A percentile compares a stretch with the other conserved stretches of the same genome.
phyloP scores from a whole-genome alignment of 1,140 invertebrate genomes.

The Aporrectodea caliginosa region DNA sequence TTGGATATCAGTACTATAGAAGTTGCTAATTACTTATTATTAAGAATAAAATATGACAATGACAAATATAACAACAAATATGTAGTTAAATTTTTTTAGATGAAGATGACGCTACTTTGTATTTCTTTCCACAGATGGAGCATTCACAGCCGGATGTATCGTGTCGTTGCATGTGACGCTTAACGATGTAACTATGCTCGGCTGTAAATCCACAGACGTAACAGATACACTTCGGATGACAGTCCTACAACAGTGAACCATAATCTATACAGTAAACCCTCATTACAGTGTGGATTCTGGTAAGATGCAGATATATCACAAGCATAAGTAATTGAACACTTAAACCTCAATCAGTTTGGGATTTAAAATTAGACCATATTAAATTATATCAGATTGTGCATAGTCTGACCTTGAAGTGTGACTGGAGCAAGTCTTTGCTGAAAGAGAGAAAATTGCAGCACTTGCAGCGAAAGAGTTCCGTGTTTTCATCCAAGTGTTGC shows the following conservation, averaged over 20 bases:
- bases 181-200: constrained; percentile 55
- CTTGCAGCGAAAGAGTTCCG: constrained; percentile 47
- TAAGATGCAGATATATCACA: background rate
- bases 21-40: too few species aligned
- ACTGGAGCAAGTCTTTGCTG: constrained; percentile 45
- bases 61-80: background rate
- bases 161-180: constrained; percentile 55
- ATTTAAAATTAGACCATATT: background rate
- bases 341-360: background rate
- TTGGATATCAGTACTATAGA: too few species aligned
- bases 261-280: background rate
- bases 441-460: constrained; percentile 50
- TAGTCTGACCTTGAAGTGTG: constrained; percentile 52
- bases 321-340: background rate
- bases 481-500: constrained; percentile 41
- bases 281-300: background rate
- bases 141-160: constrained; percentile 49
- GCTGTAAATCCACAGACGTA: constrained; percentile 52
- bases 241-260: constrained; percentile 40
- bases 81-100: too few species aligned
- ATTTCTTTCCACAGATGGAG: constrained; percentile 53
- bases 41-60: too few species aligned
- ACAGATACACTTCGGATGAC: constrained; percentile 54
- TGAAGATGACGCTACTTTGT: constrained; percentile 43
- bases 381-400: background rate